Evolutionary conservation across 1,140 invertebrate genomes (phyloP).

Genomic region (Eufriesea mexicana): DNA sequence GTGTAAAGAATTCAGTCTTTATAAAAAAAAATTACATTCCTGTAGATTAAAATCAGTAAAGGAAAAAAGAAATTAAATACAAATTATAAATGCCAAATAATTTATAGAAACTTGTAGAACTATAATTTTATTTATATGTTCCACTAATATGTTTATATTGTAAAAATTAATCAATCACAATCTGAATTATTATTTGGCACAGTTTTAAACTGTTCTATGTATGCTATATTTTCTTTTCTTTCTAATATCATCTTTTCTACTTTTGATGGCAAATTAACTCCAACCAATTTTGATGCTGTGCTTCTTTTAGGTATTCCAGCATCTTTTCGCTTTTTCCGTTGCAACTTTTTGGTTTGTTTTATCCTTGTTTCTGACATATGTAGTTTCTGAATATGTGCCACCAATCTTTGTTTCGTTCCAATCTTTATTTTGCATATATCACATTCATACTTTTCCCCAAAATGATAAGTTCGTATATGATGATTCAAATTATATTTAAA

Average conservation of each 20-base stretch:
- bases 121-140: neutral
- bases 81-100: no score
- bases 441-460: slow-evolving; percentile 66
- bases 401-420: slow-evolving; percentile 56
- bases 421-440: slow-evolving; percentile 63
- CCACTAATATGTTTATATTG: no score
- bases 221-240: slow-evolving; percentile 14
- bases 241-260: slow-evolving; percentile 48
- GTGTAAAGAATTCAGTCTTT: neutral
- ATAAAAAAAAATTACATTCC: neutral
- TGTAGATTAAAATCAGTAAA: neutral
- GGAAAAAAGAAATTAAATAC: neutral
- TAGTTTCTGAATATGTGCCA: slow-evolving; percentile 56
- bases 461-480: slow-evolving; percentile 65
- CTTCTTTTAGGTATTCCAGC: slow-evolving; percentile 59
- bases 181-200: neutral
- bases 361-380: slow-evolving; percentile 25
- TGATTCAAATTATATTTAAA: slow-evolving; percentile 64
- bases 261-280: slow-evolving; percentile 44
- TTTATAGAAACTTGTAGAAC: neutral
- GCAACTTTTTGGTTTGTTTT: neutral
- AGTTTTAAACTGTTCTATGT: neutral
- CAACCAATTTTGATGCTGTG: slow-evolving; percentile 52
- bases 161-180: neutral
- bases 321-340: slow-evolving; percentile 59